phyloP scores from a whole-genome alignment of 2,888 invertebrate species.

The Caenorhabditis sp. region DNA sequence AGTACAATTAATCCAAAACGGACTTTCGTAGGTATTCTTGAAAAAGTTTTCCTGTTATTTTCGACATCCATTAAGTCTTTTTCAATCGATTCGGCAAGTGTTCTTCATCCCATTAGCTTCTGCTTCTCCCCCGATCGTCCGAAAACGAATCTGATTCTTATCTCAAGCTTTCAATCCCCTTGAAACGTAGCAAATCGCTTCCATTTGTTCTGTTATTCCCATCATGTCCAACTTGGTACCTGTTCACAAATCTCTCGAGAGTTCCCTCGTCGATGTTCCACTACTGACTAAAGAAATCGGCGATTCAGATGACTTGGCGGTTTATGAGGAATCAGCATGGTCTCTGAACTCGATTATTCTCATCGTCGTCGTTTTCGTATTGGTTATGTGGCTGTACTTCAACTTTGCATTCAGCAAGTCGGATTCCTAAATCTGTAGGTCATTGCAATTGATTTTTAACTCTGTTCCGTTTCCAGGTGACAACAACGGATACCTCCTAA shows the following conservation, averaged over 20 bases:
- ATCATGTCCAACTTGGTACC: conserved; percentile 19
- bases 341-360: conserved; percentile 2
- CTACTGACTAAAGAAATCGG: conserved; percentile 9
- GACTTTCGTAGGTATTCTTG: no score
- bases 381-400: not conserved
- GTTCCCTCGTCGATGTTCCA: conserved; percentile 18
- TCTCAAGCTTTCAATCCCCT: conserved; percentile 1
- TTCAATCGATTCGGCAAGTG: conserved; percentile 13
- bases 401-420: not conserved
- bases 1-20: no score
- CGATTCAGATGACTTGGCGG: not conserved
- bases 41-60: not conserved
- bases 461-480: not conserved
- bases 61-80: not conserved
- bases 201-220: conserved; percentile 7
- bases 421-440: conserved; percentile 3
- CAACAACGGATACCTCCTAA: not conserved
- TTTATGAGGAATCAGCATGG: not conserved
- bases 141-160: not conserved
- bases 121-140: not conserved
- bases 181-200: not conserved
- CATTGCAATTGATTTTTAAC: not conserved
- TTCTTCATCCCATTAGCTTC: conserved; percentile 3
- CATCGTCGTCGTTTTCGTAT: not conserved
- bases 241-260: conserved; percentile 28